These are phyloP conservation scores for Trichechus manatus DNA, from an alignment of 2,113 vertebrate genomes.

Conservation along the genomic window DNA sequence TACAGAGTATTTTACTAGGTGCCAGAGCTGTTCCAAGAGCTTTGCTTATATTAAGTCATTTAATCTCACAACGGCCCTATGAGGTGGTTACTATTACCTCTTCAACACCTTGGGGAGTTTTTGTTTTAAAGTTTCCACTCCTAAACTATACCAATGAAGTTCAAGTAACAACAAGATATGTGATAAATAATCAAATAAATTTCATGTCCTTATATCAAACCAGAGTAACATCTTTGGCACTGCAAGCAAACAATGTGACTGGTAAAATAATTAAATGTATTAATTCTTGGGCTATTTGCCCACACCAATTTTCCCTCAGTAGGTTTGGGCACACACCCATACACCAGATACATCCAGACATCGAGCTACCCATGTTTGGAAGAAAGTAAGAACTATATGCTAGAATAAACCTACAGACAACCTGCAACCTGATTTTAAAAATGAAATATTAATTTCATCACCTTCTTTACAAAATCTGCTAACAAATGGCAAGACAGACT, in stretches of 20 bases:
- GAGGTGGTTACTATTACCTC: neutral
- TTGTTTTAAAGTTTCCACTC: neutral
- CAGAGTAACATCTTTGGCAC: neutral
- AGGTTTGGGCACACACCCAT: neutral
- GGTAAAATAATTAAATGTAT: neutral
- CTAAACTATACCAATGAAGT: neutral
- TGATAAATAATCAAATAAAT: constrained; percentile 31
- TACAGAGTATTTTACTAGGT: neutral
- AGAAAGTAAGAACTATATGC: neutral
- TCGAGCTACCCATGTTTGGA: neutral
- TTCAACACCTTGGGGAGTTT: neutral
- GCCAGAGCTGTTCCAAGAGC: neutral
- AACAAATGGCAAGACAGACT: neutral
- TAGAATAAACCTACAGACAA: neutral
- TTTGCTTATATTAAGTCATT: neutral
- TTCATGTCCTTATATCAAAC: neutral
- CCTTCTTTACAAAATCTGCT: neutral
- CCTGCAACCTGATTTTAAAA: neutral
- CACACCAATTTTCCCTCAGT: neutral
- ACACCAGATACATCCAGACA: neutral
- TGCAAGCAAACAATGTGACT: neutral
- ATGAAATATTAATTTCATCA: neutral
- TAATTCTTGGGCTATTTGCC: neutral
- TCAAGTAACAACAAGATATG: neutral
- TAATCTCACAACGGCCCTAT: neutral